phyloP scores from a whole-genome alignment of 2,888 invertebrate species.

The Seira sanloemensis region DNA sequence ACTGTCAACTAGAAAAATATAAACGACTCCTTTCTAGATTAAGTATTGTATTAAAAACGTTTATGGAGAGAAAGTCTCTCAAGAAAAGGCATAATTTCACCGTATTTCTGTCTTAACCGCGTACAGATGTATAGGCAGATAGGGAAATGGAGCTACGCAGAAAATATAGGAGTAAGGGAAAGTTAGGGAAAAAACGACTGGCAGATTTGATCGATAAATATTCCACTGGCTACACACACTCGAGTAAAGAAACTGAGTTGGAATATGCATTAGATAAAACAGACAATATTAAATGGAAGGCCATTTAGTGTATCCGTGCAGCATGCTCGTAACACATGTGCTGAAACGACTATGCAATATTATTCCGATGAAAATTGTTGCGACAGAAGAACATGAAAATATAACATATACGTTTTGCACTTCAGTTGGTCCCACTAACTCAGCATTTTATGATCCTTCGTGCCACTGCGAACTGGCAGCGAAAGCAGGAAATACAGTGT shows the following conservation, averaged over 20 bases:
- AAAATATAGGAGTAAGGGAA: neutral
- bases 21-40: neutral
- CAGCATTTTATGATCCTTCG: neutral
- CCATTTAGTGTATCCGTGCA: neutral
- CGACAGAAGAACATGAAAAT: too few species aligned
- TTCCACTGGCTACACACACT: constrained; percentile 39
- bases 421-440: neutral
- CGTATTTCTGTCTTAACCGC: too few species aligned
- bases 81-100: too few species aligned
- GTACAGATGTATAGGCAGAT: too few species aligned
- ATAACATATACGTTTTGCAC: neutral
- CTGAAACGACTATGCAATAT: too few species aligned
- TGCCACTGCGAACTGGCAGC: neutral
- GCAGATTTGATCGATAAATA: constrained; percentile 47
- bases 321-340: neutral
- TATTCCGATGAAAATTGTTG: too few species aligned
- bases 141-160: neutral
- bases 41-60: neutral
- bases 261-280: neutral
- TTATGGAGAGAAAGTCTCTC: too few species aligned
- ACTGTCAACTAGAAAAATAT: too few species aligned
- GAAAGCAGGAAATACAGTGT: neutral
- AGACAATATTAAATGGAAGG: neutral
- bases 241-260: too few species aligned
- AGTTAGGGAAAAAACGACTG: neutral